Conservation (phyloP, 2,797 vertebrate genomes). For the Parambassis ranga region DNA sequence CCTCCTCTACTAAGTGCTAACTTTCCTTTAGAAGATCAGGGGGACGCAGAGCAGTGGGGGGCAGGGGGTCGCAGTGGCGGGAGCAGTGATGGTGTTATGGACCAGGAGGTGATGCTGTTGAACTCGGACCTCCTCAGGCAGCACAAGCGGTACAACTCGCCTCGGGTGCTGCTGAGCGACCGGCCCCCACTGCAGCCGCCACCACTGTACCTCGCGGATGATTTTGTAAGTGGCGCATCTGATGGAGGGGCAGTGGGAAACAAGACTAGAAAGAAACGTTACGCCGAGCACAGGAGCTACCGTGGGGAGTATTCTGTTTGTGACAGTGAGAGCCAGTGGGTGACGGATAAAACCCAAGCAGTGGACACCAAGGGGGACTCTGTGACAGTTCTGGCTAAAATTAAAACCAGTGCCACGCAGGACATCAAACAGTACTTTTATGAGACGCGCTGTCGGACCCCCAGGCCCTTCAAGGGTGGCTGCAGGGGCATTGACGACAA, state of each 20-base stretch:
- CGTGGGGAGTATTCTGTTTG: slow-evolving; percentile 95
- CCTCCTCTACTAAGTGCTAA: slow-evolving; percentile 30
- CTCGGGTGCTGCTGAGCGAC: slow-evolving; percentile 92
- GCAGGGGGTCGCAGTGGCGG: slow-evolving; percentile 9
- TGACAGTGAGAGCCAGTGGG: slow-evolving; percentile 95
- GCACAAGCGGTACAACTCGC: slow-evolving; percentile 91
- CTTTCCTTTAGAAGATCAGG: slow-evolving; percentile 47
- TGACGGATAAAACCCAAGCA: slow-evolving; percentile 90
- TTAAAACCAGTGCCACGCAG: slow-evolving; percentile 84
- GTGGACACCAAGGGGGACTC: slow-evolving; percentile 86
- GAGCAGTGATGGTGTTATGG: slow-evolving; percentile 34
- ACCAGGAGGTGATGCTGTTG: slow-evolving; percentile 81
- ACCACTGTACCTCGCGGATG: slow-evolving; percentile 89
- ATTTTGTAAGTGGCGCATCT: slow-evolving; percentile 81
- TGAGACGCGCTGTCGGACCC: slow-evolving; percentile 90
- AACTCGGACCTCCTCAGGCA: slow-evolving; percentile 88
- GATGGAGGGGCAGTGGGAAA: slow-evolving; percentile 67
- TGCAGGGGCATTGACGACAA: slow-evolving; percentile 97
- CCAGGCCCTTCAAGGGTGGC: slow-evolving; percentile 84
- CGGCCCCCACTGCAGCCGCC: slow-evolving; percentile 89
- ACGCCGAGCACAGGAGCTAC: slow-evolving; percentile 90
- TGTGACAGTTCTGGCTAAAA: slow-evolving; percentile 88
- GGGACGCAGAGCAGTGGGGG: slow-evolving; percentile 38
- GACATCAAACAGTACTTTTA: slow-evolving; percentile 96
- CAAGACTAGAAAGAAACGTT: slow-evolving; percentile 88